phyloP scores from a whole-genome alignment of 2,113 vertebrate species.

The Notiomystis cincta region DNA sequence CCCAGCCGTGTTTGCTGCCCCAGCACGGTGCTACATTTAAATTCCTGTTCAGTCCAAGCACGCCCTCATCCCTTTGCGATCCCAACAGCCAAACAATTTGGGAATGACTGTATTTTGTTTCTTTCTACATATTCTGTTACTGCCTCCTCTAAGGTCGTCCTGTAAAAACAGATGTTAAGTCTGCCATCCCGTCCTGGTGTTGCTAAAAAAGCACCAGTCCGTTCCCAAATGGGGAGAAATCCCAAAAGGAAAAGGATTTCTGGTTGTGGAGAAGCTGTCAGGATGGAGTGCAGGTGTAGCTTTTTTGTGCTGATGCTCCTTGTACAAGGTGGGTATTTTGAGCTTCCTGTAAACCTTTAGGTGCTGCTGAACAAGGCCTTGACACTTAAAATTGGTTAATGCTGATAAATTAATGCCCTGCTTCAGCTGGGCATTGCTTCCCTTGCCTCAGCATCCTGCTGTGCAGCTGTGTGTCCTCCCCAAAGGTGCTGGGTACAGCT shows the following conservation, averaged over 20 bases:
- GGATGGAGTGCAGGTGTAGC: accelerated
- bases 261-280: neutral
- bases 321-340: neutral
- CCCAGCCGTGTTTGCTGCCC: neutral
- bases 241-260: neutral
- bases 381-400: neutral
- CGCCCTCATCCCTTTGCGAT: neutral
- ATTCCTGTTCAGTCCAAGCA: neutral
- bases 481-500: accelerated
- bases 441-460: neutral
- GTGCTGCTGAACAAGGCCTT: neutral
- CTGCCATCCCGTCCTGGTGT: neutral
- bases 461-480: neutral
- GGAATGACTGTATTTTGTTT: neutral
- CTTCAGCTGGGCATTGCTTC: neutral
- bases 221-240: neutral
- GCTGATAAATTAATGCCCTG: neutral
- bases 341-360: neutral
- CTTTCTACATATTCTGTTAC: accelerated
- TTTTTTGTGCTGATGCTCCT: neutral
- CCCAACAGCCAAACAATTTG: neutral
- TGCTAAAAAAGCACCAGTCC: neutral
- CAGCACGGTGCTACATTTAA: accelerated
- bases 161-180: neutral
- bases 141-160: neutral